Evolutionary conservation across 2,113 vertebrate genomes (phyloP), one percentile per base, ranked within the genome.

Genomic region (Scopus umbretta): DNA sequence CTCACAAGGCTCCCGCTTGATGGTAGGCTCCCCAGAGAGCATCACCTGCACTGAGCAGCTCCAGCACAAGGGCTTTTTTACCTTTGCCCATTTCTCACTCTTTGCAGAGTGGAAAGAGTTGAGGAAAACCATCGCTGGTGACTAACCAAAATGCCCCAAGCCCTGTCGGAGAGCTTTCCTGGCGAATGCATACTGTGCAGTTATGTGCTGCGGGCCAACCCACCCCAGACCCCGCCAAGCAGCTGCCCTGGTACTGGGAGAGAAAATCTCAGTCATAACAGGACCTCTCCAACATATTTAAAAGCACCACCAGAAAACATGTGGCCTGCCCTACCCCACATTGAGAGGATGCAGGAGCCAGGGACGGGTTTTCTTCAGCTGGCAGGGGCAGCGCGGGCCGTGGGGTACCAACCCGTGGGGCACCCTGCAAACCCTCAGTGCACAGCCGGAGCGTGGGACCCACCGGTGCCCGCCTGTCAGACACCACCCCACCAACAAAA

Each of bases 171-270:
- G 38, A 55, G 32, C 29, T n/a, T 45, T 87, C 38, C 79, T 71
- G 47, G 12, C 3, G 6, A 6, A 27, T 5, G 10, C 8, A 17
- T 26, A 15, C 29, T 0, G 0, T 22, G 40, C 15, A 55, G 20
- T 1, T 10, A 75, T 8, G 25, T 15, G 15, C 38, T 71, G 16
- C 4, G 10, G 38, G 19, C 62, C 67, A 91, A 52, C 2, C 40
- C 62, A 86, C 53, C 3, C 43, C 55, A 85, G 74, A 65, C 15
- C 17, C 70, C 0, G 2, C n/a, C 40, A 59, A 79, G n/a, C 32
- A 87, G 32, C 76, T 65, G 25, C 27, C 1, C 0, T 23, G 40
- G n/a, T 10, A 74, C 25, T 25, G 10, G 40, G 3, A 17, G 13
- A 58, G 42, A 88, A 71, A 81, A 9, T 70, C 40, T 56, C 3